Base-by-base conservation (phyloP, 1,140 invertebrate genomes). In the Lucilia sericata region DNA sequence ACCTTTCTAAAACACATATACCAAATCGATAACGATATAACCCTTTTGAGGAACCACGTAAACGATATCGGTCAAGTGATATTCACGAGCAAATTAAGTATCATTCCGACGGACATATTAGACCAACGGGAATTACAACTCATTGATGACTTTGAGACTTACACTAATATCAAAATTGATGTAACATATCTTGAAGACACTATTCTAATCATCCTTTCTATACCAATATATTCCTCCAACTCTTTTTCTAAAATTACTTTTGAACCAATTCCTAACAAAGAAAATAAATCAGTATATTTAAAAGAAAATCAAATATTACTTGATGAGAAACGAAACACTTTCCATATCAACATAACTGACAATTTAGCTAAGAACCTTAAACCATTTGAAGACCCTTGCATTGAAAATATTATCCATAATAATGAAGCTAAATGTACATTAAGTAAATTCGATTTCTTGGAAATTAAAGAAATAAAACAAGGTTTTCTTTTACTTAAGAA, bases 341-440 rank as follows among this genome's bases (percentile, higher is more conserved):
- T 21, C 25, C 25, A 19, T 10, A 19, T 25, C n/a, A 74, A 42
- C 42, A 42, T 42, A 42, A 42, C 42, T 42, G 42, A 42, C 5
- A 65, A 19, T 74, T 74, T 74, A 74, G n/a, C n/a, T 74, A 74
- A 74, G 65, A 74, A 74, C n/a, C 65, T 74, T 19, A 74, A 74
- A 21, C n/a, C n/a, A 25, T 21, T 74, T 74, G n/a, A 74, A 10
- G 65, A 74, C 10, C 17, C n/a, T 21, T 74, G 65, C 25, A 74
- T 74, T 5, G n/a, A 19, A 74, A 74, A 25, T 25, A 74, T 74
- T 74, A 10, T 21, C 25, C n/a, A 74, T 10, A 74, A 74, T 21
- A 74, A 74, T 21, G 25, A 19, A 74, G 65, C 65, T 21, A 74
- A 25, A 21, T n/a, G n/a, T 21, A 74, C 65, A 19, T 25, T 74